These are phyloP conservation scores for Phainopepla nitens DNA, from an alignment of 2,113 vertebrate species.

Conservation along the genomic window DNA sequence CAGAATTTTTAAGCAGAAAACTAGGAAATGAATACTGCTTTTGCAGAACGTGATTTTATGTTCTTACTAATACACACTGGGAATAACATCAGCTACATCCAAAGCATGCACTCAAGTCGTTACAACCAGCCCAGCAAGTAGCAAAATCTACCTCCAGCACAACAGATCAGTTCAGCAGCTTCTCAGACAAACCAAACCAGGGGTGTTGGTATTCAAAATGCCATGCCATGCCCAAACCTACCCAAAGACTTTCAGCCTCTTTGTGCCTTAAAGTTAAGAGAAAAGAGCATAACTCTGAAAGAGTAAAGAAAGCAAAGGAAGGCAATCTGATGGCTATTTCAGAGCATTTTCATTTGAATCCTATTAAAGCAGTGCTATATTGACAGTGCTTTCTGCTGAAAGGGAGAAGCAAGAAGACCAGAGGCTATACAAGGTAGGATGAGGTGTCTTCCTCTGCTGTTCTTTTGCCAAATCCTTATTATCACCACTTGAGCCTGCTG, in stretches of 20 bases:
- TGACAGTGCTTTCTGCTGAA: neutral
- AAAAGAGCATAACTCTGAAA: neutral
- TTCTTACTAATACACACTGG: neutral
- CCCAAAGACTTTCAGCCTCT: neutral
- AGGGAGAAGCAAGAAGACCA: neutral
- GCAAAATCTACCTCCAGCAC: neutral
- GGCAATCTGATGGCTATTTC: neutral
- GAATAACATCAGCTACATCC: neutral
- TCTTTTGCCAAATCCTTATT: neutral
- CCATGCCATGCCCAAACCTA: neutral
- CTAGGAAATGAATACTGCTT: neutral
- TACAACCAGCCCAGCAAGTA: neutral
- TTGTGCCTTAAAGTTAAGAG: neutral
- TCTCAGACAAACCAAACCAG: neutral
- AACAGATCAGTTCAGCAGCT: neutral
- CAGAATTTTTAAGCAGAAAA: neutral
- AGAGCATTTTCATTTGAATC: neutral
- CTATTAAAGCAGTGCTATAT: neutral
- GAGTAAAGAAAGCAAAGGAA: neutral
- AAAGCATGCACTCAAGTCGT: neutral
- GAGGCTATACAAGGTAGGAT: neutral
- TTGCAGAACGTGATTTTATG: neutral
- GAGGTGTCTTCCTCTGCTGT: neutral
- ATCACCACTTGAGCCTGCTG: neutral
- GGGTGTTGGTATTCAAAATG: neutral